Percentiles rank a stretch among this genome's conserved stretches.
Evolutionary conservation across 2,888 invertebrate genomes (phyloP).

Genomic region (Callimorpha dominula): DNA sequence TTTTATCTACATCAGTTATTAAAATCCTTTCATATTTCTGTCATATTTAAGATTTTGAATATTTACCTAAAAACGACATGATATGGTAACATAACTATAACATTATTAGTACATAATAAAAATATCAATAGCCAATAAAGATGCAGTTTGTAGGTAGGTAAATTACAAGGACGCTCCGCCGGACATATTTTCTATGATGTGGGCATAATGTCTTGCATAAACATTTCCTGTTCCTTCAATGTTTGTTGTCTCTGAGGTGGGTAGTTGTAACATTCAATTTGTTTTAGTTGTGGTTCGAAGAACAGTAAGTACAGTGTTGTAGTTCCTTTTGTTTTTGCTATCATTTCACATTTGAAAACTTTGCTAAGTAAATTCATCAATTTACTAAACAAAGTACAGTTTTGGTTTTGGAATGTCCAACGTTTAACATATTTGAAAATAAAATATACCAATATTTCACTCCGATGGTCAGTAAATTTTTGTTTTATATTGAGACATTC

Average conservation of each 20-base stretch:
- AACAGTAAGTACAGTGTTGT: conserved; percentile 41
- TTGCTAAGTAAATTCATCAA: conserved; percentile 11
- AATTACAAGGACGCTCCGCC: not conserved
- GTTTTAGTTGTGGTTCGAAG: conserved; percentile 21
- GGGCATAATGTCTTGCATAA: not conserved
- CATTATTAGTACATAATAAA: too few species aligned
- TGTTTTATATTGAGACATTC: not conserved
- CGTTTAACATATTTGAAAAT: not conserved
- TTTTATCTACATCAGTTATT: not conserved
- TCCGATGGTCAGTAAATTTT: not conserved
- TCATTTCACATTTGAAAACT: conserved; percentile 20
- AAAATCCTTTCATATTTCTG: not conserved
- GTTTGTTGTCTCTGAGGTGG: conserved; percentile 18
- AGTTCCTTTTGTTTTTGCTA: conserved; percentile 17
- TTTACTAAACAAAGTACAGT: conserved; percentile 27
- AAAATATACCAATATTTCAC: not conserved
- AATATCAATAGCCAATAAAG: too few species aligned
- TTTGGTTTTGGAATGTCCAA: not conserved
- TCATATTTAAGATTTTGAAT: too few species aligned
- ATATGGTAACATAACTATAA: too few species aligned
- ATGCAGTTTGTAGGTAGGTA: not conserved
- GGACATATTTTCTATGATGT: conserved; percentile 6
- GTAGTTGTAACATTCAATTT: conserved; percentile 19
- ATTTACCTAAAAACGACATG: too few species aligned
- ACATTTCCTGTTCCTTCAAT: not conserved